phyloP scores from a whole-genome alignment of 2,797 vertebrate genomes.

The Coluber constrictor region DNA sequence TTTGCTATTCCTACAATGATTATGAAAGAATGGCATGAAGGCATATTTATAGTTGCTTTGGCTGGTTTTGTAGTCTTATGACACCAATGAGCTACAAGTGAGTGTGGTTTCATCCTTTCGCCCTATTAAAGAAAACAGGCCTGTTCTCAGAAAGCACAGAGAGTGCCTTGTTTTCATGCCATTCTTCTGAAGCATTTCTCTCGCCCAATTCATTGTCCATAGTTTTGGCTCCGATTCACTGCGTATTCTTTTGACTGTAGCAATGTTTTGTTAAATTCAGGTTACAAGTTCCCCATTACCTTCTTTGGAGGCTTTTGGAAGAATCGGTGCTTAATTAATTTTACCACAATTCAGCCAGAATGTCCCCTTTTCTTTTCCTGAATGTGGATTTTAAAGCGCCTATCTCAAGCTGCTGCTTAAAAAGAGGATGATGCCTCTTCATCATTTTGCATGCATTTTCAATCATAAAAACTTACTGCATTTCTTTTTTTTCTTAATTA shows the following conservation, averaged over 20 bases:
- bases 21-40: background rate
- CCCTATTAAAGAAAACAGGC: background rate
- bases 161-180: background rate
- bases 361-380: background rate
- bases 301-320: too few species aligned
- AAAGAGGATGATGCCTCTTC: background rate
- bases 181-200: background rate
- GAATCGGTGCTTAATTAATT: background rate
- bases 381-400: background rate
- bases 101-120: background rate
- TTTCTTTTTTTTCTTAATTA: background rate
- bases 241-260: background rate
- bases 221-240: background rate
- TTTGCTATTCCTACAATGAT: background rate
- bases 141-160: background rate
- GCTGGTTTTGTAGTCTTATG: background rate
- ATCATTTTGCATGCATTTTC: slow-evolving; percentile 48
- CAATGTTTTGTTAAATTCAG: background rate
- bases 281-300: background rate
- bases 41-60: background rate
- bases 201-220: background rate
- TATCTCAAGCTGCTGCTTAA: slow-evolving; percentile 43
- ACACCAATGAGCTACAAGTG: background rate
- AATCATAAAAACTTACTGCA: slow-evolving; percentile 31
- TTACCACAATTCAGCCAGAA: background rate